A percentile compares a stretch with the other conserved stretches of the same genome.
Conservation (phyloP, 2,888 invertebrate species). For the Euzophera pinguis region DNA sequence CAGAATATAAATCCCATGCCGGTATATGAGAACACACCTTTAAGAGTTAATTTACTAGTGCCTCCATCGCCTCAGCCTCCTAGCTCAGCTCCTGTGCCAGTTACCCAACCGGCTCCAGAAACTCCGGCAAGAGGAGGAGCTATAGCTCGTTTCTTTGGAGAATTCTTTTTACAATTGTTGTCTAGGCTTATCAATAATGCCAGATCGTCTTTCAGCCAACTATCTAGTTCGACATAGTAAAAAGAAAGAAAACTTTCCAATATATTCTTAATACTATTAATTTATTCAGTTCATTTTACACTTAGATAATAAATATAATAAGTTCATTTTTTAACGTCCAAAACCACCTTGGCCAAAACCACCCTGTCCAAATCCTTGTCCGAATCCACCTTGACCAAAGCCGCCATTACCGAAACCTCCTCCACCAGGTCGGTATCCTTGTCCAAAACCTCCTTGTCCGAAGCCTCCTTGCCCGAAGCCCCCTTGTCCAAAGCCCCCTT, state of each 20-base stretch:
- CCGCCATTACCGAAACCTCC: neutral
- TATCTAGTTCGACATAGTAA: constrained; percentile 30
- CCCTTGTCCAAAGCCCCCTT: constrained; percentile 22
- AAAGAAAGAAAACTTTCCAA: neutral
- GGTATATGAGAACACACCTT: constrained; percentile 2
- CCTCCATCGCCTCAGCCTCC: neutral
- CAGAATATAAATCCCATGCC: constrained; percentile 8
- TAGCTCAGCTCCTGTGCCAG: neutral
- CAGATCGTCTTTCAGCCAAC: constrained; percentile 40
- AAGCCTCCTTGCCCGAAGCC: constrained; percentile 19
- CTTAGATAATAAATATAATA: neutral
- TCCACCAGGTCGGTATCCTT: constrained; percentile 10
- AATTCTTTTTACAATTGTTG: constrained; percentile 51
- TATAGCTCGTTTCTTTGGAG: constrained; percentile 53
- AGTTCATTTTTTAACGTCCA: constrained; percentile 12
- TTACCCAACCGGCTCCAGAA: neutral
- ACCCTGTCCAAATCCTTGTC: constrained; percentile 15
- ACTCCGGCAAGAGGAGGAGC: constrained; percentile 35
- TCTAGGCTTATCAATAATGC: constrained; percentile 51
- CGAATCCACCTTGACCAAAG: too few relatives aligned
- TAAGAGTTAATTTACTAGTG: constrained; percentile 20
- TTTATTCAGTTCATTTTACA: constrained; percentile 9
- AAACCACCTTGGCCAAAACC: constrained; percentile 15
- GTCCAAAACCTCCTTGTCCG: constrained; percentile 21
- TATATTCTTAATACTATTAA: neutral